These are phyloP conservation scores for Musca vetustissima DNA, from an alignment of 1,140 invertebrate species.

Conservation along the genomic window DNA sequence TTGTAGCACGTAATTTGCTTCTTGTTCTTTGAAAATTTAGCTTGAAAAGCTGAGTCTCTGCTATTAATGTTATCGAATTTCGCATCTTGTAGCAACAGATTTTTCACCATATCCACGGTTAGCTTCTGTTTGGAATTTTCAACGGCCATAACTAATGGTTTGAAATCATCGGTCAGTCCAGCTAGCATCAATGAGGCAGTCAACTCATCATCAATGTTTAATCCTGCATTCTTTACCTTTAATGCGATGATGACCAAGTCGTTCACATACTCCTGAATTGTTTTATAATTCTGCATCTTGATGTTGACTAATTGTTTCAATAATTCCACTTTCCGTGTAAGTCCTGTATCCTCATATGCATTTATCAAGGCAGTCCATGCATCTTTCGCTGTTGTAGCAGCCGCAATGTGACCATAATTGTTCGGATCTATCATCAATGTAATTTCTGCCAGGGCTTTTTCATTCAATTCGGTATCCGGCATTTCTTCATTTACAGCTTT, in stretches of 20 bases:
- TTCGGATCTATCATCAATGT: conserved; percentile 22
- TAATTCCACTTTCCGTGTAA: conserved; percentile 36
- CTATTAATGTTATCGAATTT: conserved; percentile 28
- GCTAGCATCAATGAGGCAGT: conserved; percentile 26
- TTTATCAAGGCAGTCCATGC: conserved; percentile 37
- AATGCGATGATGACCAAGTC: conserved; percentile 31
- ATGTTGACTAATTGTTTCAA: conserved; percentile 36
- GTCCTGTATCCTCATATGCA: conserved; percentile 38
- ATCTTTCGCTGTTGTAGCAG: conserved; percentile 32
- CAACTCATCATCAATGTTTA: conserved; percentile 21
- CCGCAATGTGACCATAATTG: conserved; percentile 10
- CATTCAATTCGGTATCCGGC: background rate
- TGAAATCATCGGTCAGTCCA: conserved; percentile 22
- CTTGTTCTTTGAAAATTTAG: background rate
- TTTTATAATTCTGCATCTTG: conserved; percentile 33
- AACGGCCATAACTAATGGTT: conserved; percentile 18
- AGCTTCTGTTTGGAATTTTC: conserved; percentile 39
- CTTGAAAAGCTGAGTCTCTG: no score
- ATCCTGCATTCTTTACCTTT: conserved; percentile 26
- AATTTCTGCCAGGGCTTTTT: conserved; percentile 19
- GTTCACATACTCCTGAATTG: conserved; percentile 38
- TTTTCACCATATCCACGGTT: conserved; percentile 43
- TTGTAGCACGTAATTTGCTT: background rate
- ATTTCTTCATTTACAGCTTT: background rate
- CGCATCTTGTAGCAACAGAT: conserved; percentile 46